Evolutionary conservation across 2,113 vertebrate species (phyloP).

Genomic region (Archilochus colubris): DNA sequence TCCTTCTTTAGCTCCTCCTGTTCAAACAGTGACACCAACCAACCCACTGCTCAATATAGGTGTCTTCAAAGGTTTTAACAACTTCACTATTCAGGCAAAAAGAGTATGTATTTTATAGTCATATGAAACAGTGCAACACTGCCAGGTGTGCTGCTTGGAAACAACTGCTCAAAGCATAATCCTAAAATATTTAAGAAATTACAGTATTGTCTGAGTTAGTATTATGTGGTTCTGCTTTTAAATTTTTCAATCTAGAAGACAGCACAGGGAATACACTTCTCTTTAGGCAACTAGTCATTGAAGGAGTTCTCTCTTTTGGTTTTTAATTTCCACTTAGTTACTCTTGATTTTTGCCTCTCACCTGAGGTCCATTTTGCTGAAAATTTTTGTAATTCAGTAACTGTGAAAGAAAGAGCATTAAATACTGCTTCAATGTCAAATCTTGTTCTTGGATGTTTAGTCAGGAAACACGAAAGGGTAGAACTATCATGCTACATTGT

Average conservation of each 20-base stretch:
- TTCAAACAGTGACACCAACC: background rate
- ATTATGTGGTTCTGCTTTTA: background rate
- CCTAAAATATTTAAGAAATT: background rate
- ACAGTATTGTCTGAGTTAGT: background rate
- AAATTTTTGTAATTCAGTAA: background rate
- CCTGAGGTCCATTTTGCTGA: background rate
- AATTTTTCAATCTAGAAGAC: background rate
- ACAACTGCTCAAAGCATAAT: slow-evolving; percentile 14
- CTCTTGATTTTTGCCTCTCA: background rate
- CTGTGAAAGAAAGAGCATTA: background rate
- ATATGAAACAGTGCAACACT: background rate
- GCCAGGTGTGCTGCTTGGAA: slow-evolving; percentile 44
- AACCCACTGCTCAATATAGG: background rate
- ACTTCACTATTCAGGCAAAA: background rate
- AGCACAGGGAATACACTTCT: background rate
- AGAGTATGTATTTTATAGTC: background rate
- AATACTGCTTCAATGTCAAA: background rate
- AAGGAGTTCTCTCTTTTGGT: background rate
- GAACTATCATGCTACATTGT: background rate
- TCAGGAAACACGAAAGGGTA: background rate
- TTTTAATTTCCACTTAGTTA: background rate
- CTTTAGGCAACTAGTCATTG: background rate
- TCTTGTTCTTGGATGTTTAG: background rate
- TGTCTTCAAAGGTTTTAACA: background rate
- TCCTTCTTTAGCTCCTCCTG: too few species aligned